Evolutionary conservation across 2,888 invertebrate genomes (phyloP).

Genomic region (Agriotes lineatus): DNA sequence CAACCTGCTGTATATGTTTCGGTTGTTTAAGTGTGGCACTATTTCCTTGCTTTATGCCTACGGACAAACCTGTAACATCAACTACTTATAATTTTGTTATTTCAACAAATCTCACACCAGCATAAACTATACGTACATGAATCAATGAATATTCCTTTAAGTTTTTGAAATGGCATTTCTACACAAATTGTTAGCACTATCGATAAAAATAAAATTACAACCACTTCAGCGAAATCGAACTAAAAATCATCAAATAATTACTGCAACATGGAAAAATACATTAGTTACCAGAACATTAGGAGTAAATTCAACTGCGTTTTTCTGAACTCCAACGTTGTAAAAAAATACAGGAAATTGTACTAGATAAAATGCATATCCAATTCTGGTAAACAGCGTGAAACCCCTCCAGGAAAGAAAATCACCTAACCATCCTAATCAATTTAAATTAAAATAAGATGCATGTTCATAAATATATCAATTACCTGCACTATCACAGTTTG

Average conservation of each 20-base stretch:
- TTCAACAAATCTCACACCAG: too few relatives aligned
- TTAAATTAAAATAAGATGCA: too few relatives aligned
- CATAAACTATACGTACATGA: constrained; percentile 3
- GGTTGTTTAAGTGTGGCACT: too few relatives aligned
- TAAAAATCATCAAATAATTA: constrained; percentile 58
- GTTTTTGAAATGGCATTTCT: constrained; percentile 73
- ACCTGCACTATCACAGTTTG: constrained; percentile 70
- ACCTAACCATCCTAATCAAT: constrained; percentile 65
- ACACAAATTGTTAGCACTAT: constrained; percentile 68
- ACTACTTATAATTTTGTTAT: too few relatives aligned
- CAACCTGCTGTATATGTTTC: too few relatives aligned
- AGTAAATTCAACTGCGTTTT: constrained; percentile 68
- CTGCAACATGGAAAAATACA: neutral
- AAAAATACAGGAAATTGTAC: constrained; percentile 76
- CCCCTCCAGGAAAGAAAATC: constrained; percentile 67
- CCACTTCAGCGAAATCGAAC: constrained; percentile 69
- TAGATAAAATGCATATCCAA: constrained; percentile 73
- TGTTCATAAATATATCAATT: constrained; percentile 63
- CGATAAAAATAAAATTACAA: constrained; percentile 66
- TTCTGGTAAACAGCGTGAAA: constrained; percentile 66
- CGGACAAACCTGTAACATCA: too few relatives aligned
- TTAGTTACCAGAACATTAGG: constrained; percentile 54
- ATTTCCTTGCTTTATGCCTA: too few relatives aligned
- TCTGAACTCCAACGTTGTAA: constrained; percentile 73
- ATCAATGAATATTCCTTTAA: constrained; percentile 66